Evolutionary conservation across 2,888 invertebrate genomes (phyloP).

Genomic region (Electrophaes corylata): DNA sequence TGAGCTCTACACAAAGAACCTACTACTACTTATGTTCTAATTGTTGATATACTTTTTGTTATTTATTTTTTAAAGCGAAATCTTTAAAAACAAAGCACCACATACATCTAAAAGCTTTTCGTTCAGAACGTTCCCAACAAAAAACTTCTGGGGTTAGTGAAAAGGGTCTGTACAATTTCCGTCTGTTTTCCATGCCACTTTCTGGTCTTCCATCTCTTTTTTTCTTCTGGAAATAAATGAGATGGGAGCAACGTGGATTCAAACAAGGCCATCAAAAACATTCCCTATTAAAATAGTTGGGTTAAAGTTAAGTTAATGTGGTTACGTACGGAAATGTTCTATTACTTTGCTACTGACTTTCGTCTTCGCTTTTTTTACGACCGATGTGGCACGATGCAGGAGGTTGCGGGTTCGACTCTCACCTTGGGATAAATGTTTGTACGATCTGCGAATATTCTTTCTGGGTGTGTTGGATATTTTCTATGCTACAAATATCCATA

Average conservation of each 20-base stretch:
- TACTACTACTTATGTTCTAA: no score
- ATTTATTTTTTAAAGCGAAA: no score
- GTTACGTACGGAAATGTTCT: background rate
- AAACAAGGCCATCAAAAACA: slow-evolving; percentile 50
- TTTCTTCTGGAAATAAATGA: slow-evolving; percentile 10
- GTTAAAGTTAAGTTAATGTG: slow-evolving; percentile 1
- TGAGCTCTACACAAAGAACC: no score
- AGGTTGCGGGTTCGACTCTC: no score
- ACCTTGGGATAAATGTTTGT: no score
- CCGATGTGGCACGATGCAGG: no score
- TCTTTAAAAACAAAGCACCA: background rate
- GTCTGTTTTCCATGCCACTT: slow-evolving; percentile 35
- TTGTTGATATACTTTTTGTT: no score
- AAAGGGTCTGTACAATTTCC: slow-evolving; percentile 53
- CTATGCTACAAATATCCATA: no score
- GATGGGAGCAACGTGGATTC: slow-evolving; percentile 8
- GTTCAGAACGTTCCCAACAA: background rate
- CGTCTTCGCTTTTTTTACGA: no score
- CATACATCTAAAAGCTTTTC: background rate
- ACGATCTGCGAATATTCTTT: no score
- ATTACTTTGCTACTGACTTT: no score
- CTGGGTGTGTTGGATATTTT: no score
- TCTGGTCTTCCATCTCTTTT: slow-evolving; percentile 21
- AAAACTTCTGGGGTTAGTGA: background rate
- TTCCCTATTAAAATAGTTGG: slow-evolving; percentile 34